Evolutionary conservation across 2,113 vertebrate genomes (phyloP).

Genomic region (Hippocampus barbouri): DNA sequence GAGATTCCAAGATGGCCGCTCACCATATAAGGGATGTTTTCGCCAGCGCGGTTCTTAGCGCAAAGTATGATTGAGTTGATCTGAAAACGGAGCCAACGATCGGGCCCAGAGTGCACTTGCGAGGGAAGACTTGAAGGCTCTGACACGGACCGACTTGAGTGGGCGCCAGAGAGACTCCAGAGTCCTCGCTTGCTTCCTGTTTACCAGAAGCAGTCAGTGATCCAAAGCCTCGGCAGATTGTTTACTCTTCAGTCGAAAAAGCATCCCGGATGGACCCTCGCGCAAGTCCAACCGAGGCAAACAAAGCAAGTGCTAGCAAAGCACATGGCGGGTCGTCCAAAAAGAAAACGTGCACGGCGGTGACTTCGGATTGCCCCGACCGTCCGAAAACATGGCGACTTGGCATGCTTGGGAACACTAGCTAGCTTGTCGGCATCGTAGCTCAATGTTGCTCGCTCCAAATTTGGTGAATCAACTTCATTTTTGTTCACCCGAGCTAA

Average conservation of each 20-base stretch:
- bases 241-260: conserved; percentile 31
- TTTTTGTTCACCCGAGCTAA: neutral
- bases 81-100: neutral
- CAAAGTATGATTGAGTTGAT: conserved; percentile 4
- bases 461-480: too few species aligned
- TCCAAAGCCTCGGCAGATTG: conserved; percentile 22
- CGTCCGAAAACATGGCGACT: too few species aligned
- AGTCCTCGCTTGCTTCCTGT: conserved; percentile 60
- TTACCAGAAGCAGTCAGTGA: conserved; percentile 40
- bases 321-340: too few species aligned
- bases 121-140: neutral
- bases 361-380: too few species aligned
- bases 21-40: conserved; percentile 61
- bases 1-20: conserved; percentile 5
- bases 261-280: too few species aligned
- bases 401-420: too few species aligned
- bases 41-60: conserved; percentile 23
- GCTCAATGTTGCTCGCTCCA: too few species aligned
- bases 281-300: too few species aligned
- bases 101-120: neutral
- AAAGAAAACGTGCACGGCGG: too few species aligned
- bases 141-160: neutral
- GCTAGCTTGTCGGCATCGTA: too few species aligned
- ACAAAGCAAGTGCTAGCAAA: too few species aligned
- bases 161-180: conserved; percentile 26